Conservation (phyloP, 2,797 vertebrate species). For the Lophius americanus region DNA sequence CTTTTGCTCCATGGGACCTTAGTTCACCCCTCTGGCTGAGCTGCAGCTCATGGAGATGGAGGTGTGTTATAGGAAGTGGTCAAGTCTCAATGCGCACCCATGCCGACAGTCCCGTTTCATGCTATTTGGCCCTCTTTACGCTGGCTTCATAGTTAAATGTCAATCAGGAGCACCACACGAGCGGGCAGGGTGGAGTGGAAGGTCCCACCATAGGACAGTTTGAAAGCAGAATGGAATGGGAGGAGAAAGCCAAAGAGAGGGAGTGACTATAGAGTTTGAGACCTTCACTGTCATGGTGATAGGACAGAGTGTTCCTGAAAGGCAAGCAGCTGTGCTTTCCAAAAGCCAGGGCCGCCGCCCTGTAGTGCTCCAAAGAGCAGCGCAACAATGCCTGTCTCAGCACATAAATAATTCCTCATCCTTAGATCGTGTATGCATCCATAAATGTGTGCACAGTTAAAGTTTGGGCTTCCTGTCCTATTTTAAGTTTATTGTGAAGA, state of each 20-base stretch:
- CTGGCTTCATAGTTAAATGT: constrained; percentile 66
- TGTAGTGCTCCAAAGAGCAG: constrained; percentile 70
- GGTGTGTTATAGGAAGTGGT: constrained; percentile 53
- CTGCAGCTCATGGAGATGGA: constrained; percentile 57
- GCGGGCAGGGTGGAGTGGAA: constrained; percentile 36
- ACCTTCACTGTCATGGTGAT: constrained; percentile 60
- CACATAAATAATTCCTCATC: constrained; percentile 73
- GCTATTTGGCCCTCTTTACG: constrained; percentile 60
- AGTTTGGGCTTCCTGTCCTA: constrained; percentile 26
- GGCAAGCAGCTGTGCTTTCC: constrained; percentile 60
- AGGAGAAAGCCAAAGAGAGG: constrained; percentile 9
- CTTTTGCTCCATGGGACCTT: constrained; percentile 40
- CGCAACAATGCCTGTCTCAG: constrained; percentile 71
- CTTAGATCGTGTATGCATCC: constrained; percentile 13
- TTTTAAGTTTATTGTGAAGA: constrained; percentile 1
- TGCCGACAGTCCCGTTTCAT: constrained; percentile 50
- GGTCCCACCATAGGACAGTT: constrained; percentile 39
- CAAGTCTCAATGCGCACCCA: constrained; percentile 54
- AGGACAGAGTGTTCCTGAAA: constrained; percentile 64
- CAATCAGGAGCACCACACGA: constrained; percentile 59
- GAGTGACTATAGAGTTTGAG: constrained; percentile 36
- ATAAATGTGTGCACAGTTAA: constrained; percentile 27
- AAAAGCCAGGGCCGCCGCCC: constrained; percentile 55
- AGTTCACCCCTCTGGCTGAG: constrained; percentile 52
- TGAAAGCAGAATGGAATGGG: constrained; percentile 40